Percentiles rank a stretch among this genome's conserved stretches.
These are phyloP conservation scores for Sycophaga agraensis DNA, from an alignment of 1,140 invertebrate species.

Conservation along the genomic window DNA sequence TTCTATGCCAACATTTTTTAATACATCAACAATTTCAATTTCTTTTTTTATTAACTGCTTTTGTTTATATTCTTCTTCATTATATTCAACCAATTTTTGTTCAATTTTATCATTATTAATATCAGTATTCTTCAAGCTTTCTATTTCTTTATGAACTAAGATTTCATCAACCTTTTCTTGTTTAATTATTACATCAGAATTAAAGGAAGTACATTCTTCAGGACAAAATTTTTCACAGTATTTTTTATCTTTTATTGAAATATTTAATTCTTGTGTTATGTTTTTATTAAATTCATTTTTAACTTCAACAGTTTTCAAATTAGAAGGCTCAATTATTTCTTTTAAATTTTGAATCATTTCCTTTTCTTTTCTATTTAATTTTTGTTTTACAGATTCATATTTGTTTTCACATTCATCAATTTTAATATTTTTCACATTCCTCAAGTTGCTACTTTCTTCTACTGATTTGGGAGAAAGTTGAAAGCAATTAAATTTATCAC, in stretches of 20 bases:
- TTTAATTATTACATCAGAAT: constrained; percentile 1
- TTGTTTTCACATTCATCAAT: background rate
- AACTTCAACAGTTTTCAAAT: background rate
- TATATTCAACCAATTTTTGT: constrained; percentile 31
- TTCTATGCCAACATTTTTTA: constrained; percentile 52
- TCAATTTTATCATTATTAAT: background rate
- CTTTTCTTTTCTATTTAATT: background rate
- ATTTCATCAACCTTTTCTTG: constrained; percentile 9
- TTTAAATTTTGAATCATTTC: background rate
- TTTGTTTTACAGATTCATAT: background rate
- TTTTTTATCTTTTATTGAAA: background rate
- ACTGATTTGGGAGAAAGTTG: background rate
- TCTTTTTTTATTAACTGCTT: constrained; percentile 35
- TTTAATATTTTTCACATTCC: background rate
- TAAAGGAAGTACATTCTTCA: no score
- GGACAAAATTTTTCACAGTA: no score
- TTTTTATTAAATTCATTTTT: background rate
- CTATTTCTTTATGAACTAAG: constrained; percentile 23
- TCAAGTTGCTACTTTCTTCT: background rate
- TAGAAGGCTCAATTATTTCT: background rate
- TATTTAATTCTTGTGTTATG: background rate
- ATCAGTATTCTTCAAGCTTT: background rate
- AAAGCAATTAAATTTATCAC: background rate
- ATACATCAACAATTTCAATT: constrained; percentile 35
- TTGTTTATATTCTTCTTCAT: constrained; percentile 36